Conservation (phyloP, 2,113 vertebrate genomes). For the Catharus minimus region DNA sequence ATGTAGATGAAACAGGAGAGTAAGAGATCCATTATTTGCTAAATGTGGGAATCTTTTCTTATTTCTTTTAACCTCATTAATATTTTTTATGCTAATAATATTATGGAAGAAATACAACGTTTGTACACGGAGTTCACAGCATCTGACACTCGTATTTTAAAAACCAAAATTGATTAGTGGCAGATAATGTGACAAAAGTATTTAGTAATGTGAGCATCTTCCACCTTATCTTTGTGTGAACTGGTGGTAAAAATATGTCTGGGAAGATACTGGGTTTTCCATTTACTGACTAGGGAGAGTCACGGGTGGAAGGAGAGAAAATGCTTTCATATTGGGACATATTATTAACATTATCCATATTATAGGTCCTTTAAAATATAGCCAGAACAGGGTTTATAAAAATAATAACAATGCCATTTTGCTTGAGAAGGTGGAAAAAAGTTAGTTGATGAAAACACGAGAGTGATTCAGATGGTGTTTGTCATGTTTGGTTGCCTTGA, state of each 20-base stretch:
- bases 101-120: not conserved
- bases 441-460: not conserved
- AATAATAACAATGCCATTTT: not conserved
- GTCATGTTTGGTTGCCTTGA: not conserved
- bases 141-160: not conserved
- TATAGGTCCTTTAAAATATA: not conserved
- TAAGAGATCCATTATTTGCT: not conserved
- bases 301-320: not conserved
- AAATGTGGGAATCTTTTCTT: not conserved
- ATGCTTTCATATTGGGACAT: not conserved
- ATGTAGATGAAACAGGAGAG: not conserved
- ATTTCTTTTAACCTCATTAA: not conserved
- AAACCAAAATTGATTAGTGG: not conserved
- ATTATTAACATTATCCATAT: not conserved
- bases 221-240: not conserved
- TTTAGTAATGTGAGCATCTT: not conserved
- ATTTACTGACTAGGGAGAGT: not conserved
- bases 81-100: not conserved
- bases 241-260: not conserved
- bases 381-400: not conserved
- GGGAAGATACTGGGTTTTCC: accelerated
- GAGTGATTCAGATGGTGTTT: not conserved
- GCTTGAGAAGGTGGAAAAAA: not conserved
- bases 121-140: not conserved
- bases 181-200: not conserved